Percentiles rank a stretch among this genome's conserved stretches.
phyloP scores from a whole-genome alignment of 2,797 vertebrate species.

The Scleropages formosus region DNA sequence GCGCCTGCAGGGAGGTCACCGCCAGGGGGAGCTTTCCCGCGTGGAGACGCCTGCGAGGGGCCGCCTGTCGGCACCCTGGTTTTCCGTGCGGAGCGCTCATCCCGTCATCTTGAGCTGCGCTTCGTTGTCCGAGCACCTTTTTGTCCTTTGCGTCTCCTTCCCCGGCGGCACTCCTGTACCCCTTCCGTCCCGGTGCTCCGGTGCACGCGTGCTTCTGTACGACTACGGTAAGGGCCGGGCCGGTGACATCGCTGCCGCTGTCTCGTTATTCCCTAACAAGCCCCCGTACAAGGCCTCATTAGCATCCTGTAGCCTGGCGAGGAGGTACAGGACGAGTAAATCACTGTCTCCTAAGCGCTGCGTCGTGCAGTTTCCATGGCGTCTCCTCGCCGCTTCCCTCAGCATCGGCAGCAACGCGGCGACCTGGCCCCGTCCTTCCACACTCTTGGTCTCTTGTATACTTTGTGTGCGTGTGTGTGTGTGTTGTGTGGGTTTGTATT shows the following conservation, averaged over 20 bases:
- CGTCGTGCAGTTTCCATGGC: constrained; percentile 28
- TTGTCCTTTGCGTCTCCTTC: background rate
- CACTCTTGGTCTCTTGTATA: constrained; percentile 16
- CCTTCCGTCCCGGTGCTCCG: background rate
- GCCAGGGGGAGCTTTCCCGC: constrained; percentile 53
- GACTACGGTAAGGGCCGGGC: background rate
- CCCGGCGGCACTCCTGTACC: background rate
- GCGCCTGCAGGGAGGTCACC: constrained; percentile 35
- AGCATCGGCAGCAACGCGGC: background rate
- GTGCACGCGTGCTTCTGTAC: too few relatives aligned
- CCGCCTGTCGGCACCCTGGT: constrained; percentile 51
- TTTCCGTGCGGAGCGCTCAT: constrained; percentile 27
- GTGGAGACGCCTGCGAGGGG: constrained; percentile 60
- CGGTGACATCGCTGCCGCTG: constrained; percentile 17
- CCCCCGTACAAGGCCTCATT: constrained; percentile 34
- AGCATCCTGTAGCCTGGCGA: constrained; percentile 22
- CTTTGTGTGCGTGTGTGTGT: too few relatives aligned
- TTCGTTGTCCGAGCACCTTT: background rate
- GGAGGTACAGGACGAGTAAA: constrained; percentile 18
- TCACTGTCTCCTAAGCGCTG: constrained; percentile 18
- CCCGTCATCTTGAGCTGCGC: background rate
- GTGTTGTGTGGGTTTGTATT: background rate
- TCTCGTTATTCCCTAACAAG: constrained; percentile 33
- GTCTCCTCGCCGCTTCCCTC: constrained; percentile 2
- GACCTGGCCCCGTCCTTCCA: constrained; percentile 14